These are phyloP conservation scores for Pygathrix nemaeus DNA, from an alignment of 2,113 vertebrate genomes.

Conservation along the genomic window DNA sequence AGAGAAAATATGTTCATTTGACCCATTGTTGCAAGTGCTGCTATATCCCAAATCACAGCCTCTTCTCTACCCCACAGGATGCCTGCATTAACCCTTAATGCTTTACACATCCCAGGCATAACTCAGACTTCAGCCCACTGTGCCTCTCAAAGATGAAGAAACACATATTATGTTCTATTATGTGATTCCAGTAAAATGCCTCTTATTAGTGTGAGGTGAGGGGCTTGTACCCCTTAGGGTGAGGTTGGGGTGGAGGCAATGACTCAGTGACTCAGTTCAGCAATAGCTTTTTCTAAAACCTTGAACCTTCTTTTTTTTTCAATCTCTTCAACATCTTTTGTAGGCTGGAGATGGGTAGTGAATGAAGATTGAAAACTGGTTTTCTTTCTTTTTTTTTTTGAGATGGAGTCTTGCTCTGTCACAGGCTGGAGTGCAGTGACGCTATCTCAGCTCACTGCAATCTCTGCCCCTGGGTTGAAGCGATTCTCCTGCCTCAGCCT, in stretches of 20 bases:
- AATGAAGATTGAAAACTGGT: background rate
- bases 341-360: background rate
- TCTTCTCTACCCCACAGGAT: background rate
- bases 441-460: no score
- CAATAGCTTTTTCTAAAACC: background rate
- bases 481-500: no score
- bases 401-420: no score
- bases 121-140: background rate
- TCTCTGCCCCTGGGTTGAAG: no score
- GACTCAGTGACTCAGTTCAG: background rate
- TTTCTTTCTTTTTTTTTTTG: background rate
- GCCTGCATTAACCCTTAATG: background rate
- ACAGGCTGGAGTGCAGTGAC: no score
- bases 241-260: background rate
- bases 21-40: background rate
- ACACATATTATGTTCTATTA: background rate
- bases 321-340: background rate
- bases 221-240: background rate
- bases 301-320: background rate
- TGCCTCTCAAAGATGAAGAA: background rate
- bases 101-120: background rate
- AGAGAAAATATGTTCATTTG: background rate
- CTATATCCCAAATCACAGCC: background rate
- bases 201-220: background rate
- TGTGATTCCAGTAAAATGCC: background rate